These are phyloP conservation scores for Lithobates sylvaticus DNA, from an alignment of 2,797 vertebrate species.

Conservation along the genomic window DNA sequence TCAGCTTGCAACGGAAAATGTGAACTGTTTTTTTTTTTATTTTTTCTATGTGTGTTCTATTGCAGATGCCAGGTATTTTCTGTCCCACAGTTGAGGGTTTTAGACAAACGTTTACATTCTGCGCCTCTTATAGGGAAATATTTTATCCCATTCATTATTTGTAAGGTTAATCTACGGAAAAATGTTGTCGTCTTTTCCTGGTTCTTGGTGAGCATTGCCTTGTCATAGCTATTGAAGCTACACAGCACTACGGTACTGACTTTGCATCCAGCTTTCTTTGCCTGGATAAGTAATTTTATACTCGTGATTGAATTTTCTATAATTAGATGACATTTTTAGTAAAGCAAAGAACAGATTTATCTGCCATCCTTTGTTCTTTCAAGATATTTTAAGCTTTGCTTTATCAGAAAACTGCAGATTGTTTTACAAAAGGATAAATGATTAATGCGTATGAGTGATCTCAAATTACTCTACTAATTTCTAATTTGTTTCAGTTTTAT, in stretches of 20 bases:
- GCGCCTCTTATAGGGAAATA: too few relatives aligned
- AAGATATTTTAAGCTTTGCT: slow-evolving; percentile 12
- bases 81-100: too few relatives aligned
- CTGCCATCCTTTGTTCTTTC: slow-evolving; percentile 1
- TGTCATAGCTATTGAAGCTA: not conserved
- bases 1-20: too few relatives aligned
- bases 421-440: slow-evolving; percentile 23
- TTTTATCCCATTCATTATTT: too few relatives aligned
- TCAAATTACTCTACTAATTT: slow-evolving; percentile 1
- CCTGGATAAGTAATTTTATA: not conserved
- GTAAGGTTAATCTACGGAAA: too few relatives aligned
- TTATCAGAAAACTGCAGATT: slow-evolving; percentile 16
- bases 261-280: not conserved
- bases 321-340: slow-evolving; percentile 21
- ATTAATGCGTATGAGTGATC: slow-evolving; percentile 23
- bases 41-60: too few relatives aligned
- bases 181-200: too few relatives aligned
- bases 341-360: not conserved
- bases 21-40: too few relatives aligned
- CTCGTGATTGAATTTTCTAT: not conserved
- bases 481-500: too few relatives aligned
- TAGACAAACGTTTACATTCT: too few relatives aligned
- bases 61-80: too few relatives aligned
- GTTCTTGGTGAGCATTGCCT: not conserved
- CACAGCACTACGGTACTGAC: not conserved